A percentile compares a stretch with the other conserved stretches of the same genome.
Conservation (phyloP, 2,797 vertebrate species). For the Erithacus rubecula region DNA sequence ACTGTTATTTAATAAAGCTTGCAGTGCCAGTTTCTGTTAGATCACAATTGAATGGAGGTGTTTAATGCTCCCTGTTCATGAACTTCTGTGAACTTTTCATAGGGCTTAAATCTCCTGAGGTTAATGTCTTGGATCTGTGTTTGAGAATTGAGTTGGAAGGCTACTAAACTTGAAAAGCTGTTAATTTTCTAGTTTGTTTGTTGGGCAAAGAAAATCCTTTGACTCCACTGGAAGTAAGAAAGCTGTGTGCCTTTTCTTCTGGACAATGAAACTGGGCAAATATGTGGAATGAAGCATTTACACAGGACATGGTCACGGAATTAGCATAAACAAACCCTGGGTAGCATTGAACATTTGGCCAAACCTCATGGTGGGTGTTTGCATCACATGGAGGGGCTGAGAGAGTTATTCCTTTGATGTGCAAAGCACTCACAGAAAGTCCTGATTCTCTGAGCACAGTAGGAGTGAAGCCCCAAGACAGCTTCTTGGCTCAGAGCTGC, state of each 20-base stretch:
- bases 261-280: background rate
- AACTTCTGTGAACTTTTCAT: slow-evolving; percentile 35
- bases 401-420: slow-evolving; percentile 37
- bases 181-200: background rate
- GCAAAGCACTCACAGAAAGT: slow-evolving; percentile 25
- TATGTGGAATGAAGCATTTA: background rate
- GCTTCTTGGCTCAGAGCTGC: slow-evolving; percentile 43
- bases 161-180: slow-evolving; percentile 6
- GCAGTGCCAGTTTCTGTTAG: slow-evolving; percentile 34
- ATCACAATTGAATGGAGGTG: slow-evolving; percentile 34
- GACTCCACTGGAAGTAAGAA: background rate
- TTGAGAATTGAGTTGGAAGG: background rate
- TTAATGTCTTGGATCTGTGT: slow-evolving; percentile 19
- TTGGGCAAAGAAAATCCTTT: slow-evolving; percentile 6
- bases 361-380: slow-evolving; percentile 44
- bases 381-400: slow-evolving; percentile 48
- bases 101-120: slow-evolving; percentile 29
- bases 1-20: slow-evolving; percentile 45
- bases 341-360: background rate
- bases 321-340: slow-evolving; percentile 21
- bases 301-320: background rate
- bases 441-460: slow-evolving; percentile 31
- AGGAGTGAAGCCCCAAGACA: slow-evolving; percentile 32
- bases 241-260: slow-evolving; percentile 7
- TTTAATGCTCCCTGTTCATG: slow-evolving; percentile 51